Evolutionary conservation across 2,797 vertebrate genomes (phyloP), one percentile per base, ranked within the genome.

Genomic region (Peromyscus melanophrys): DNA sequence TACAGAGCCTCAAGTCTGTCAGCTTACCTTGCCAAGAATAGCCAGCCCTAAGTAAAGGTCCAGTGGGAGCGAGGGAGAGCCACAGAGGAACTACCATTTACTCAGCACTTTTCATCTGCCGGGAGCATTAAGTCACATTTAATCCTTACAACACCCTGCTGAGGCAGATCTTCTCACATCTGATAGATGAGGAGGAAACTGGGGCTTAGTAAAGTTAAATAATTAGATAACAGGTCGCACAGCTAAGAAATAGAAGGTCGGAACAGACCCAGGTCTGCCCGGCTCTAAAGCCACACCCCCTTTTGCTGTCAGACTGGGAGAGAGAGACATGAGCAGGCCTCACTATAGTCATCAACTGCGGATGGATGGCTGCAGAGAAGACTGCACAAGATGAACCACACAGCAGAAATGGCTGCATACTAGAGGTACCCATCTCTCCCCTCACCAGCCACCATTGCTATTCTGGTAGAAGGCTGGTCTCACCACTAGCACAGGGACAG

Each of bases 311-410:
- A 25, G 25, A 13, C 9, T 11, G 25, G n/a, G 12, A 25, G 29
- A 92, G 23, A 77, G 8, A 63, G 43, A 93, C 40, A 1, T 88
- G 17, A 3, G n/a, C 13, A 59, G 34, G 37, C 90, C 52, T 73
- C 4, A 0, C 46, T 4, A 4, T 0, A 12, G 4, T 27, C 0
- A 0, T 21, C 73, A 67, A 34, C 4, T 67, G 40, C 4, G 0
- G 4, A 0, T 13, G 17, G 8, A 34, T 3, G 23, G 52, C 46
- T 5, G 23, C 29, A 67, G 31, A 52, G 31, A 75, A 34, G 34
- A 57, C 52, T 16, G n/a, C 46, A 29, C 25, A 43, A 0, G 2
- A 6, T 1, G 19, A 93, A 63, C 27, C 89, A 80, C 37, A 46
- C 10, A 29, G 27, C 67, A 73, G 73, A 93, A 86, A 59, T 14